These are phyloP conservation scores for Nibea coibor DNA, from an alignment of 2,113 vertebrate genomes.

Conservation along the genomic window DNA sequence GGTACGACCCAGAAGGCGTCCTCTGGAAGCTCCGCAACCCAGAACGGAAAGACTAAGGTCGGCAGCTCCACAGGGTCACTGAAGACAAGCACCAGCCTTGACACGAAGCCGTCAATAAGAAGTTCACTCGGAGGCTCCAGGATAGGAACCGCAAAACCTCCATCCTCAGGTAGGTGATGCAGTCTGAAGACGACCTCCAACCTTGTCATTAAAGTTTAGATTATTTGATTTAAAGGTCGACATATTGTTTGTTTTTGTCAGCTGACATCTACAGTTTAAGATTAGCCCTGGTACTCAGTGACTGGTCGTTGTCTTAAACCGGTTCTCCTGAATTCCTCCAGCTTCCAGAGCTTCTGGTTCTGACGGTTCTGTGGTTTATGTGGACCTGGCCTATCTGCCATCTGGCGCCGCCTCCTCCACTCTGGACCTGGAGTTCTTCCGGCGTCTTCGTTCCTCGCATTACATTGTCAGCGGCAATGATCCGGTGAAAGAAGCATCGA, in stretches of 20 bases:
- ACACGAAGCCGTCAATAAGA: slow-evolving; percentile 65
- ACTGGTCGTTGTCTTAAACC: neutral
- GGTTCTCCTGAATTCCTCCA: neutral
- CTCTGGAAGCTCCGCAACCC: fast-evolving
- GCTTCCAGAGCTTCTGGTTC: slow-evolving; percentile 41
- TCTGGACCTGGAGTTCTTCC: slow-evolving; percentile 89
- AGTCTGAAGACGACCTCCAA: too few relatives aligned
- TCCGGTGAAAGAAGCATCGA: slow-evolving; percentile 84
- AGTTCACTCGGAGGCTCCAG: slow-evolving; percentile 68
- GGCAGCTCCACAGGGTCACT: slow-evolving; percentile 48
- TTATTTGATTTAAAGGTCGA: too few relatives aligned
- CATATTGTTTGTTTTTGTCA: too few relatives aligned
- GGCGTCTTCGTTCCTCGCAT: slow-evolving; percentile 86
- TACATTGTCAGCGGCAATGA: slow-evolving; percentile 94
- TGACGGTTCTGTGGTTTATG: slow-evolving; percentile 75
- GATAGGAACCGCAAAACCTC: slow-evolving; percentile 45
- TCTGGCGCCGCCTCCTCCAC: slow-evolving; percentile 83
- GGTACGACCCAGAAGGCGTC: slow-evolving; percentile 27
- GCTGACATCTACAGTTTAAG: too few relatives aligned
- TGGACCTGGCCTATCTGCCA: slow-evolving; percentile 95
- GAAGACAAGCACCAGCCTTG: slow-evolving; percentile 64
- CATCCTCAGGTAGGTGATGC: slow-evolving; percentile 54
- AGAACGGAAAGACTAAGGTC: slow-evolving; percentile 76
- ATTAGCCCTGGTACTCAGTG: too few relatives aligned
- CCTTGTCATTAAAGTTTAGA: too few relatives aligned